A percentile compares a stretch with the other conserved stretches of the same genome.
These are phyloP conservation scores for Fregetta grallaria DNA, from an alignment of 2,113 vertebrate genomes.

Conservation along the genomic window DNA sequence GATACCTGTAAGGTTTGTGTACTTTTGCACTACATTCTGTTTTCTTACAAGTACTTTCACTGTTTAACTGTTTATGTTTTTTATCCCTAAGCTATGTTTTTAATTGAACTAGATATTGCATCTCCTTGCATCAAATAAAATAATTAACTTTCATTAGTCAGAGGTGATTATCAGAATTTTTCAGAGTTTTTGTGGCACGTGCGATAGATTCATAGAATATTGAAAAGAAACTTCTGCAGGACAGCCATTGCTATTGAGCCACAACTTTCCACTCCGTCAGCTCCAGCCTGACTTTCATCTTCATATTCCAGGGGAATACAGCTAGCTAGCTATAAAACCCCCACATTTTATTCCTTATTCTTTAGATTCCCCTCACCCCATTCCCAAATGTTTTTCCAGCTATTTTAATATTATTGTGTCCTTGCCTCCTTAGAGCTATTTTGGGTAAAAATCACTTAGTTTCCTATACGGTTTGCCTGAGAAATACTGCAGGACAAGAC, in stretches of 20 bases:
- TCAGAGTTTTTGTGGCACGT: not conserved
- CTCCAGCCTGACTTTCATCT: not conserved
- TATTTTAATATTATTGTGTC: constrained; percentile 13
- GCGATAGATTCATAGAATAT: not conserved
- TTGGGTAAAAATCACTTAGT: not conserved
- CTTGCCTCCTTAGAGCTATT: not conserved
- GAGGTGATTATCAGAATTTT: not conserved
- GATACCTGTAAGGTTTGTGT: not conserved
- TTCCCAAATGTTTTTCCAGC: not conserved
- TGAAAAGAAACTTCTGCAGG: not conserved
- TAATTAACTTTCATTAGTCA: not conserved
- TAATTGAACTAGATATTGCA: not conserved
- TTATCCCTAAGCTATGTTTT: not conserved
- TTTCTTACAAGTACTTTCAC: not conserved
- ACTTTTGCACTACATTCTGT: not conserved
- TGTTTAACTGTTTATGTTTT: not conserved
- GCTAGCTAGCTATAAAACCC: not conserved
- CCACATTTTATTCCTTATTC: not conserved
- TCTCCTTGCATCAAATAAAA: not conserved
- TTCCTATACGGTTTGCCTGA: not conserved
- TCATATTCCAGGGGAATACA: not conserved
- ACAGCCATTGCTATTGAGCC: not conserved
- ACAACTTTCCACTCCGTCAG: not conserved
- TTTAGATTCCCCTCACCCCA: not conserved
- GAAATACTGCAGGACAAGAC: not conserved